phyloP scores from a whole-genome alignment of 2,797 vertebrate species.

The Argentina silus region DNA sequence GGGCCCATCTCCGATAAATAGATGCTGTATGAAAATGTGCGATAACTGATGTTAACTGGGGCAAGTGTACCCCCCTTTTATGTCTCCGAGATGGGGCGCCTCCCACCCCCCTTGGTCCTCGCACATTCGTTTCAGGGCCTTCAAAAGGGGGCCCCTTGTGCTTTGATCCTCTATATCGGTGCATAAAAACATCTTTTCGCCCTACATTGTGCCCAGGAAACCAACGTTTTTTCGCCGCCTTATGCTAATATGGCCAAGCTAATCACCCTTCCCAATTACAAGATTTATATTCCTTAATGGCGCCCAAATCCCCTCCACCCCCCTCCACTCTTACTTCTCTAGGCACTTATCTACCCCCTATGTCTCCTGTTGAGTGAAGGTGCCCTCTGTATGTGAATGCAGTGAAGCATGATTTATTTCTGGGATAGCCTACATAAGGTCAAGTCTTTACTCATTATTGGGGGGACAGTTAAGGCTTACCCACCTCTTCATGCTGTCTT shows the following conservation, averaged over 20 bases:
- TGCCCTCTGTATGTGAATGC: constrained; percentile 73
- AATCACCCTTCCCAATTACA: constrained; percentile 75
- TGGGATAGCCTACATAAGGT: constrained; percentile 71
- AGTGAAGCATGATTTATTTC: constrained; percentile 37
- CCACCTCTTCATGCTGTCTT: constrained; percentile 39
- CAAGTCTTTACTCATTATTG: constrained; percentile 65
- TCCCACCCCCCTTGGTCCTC: constrained; percentile 74
- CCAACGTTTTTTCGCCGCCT: constrained; percentile 74
- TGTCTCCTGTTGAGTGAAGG: constrained; percentile 62
- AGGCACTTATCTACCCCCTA: constrained; percentile 63
- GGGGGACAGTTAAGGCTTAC: not conserved
- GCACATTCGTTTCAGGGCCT: constrained; percentile 88
- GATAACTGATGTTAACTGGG: constrained; percentile 74
- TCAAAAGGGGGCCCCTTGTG: constrained; percentile 93
- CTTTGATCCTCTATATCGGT: constrained; percentile 93
- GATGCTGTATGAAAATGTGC: constrained; percentile 71
- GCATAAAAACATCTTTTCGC: constrained; percentile 82
- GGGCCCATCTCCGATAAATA: constrained; percentile 61
- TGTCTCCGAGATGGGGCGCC: constrained; percentile 81
- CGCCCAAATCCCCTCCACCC: constrained; percentile 44
- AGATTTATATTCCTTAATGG: constrained; percentile 74
- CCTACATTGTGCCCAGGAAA: constrained; percentile 82
- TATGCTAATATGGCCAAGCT: constrained; percentile 77
- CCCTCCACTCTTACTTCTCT: constrained; percentile 44
- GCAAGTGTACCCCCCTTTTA: constrained; percentile 70